A percentile compares a stretch with the other conserved stretches of the same genome.
phyloP scores from a whole-genome alignment of 2,797 vertebrate species.

The Tachyglossus aculeatus region DNA sequence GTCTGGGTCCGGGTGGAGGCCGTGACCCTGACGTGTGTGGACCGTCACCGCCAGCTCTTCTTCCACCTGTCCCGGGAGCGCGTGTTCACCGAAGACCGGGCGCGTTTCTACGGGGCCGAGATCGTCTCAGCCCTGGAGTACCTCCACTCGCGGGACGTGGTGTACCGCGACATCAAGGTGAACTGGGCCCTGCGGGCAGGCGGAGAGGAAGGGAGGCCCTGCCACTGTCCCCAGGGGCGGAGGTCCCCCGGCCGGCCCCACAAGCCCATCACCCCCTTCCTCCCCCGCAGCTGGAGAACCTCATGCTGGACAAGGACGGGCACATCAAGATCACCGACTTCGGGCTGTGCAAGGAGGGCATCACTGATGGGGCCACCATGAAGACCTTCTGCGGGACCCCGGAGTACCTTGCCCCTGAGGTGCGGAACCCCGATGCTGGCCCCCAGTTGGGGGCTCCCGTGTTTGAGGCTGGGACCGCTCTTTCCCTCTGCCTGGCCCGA shows the following conservation, averaged over 20 bases:
- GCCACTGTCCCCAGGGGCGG: not conserved
- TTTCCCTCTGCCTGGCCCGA: rapidly evolving
- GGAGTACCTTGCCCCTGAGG: slow-evolving; percentile 94
- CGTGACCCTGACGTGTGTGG: not conserved
- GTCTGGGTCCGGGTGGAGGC: not conserved
- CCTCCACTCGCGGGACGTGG: slow-evolving; percentile 91
- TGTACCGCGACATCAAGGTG: slow-evolving; percentile 96
- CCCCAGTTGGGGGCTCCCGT: not conserved
- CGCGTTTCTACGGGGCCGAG: slow-evolving; percentile 93
- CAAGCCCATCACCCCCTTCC: too few species aligned
- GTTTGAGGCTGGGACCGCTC: not conserved
- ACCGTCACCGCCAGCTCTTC: slow-evolving; percentile 76
- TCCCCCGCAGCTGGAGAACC: slow-evolving; percentile 87
- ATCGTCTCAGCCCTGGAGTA: slow-evolving; percentile 95
- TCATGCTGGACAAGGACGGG: slow-evolving; percentile 95
- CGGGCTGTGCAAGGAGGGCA: slow-evolving; percentile 95
- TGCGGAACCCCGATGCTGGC: slow-evolving; percentile 33
- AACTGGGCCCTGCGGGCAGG: not conserved
- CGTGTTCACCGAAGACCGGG: slow-evolving; percentile 92
- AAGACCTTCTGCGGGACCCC: slow-evolving; percentile 96
- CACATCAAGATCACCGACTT: slow-evolving; percentile 98
- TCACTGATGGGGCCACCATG: slow-evolving; percentile 93
- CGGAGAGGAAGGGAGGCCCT: not conserved
- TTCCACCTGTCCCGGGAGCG: slow-evolving; percentile 94
- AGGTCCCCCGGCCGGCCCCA: rapidly evolving